phyloP scores from a whole-genome alignment of 2,797 vertebrate genomes.

The Balearica regulorum region DNA sequence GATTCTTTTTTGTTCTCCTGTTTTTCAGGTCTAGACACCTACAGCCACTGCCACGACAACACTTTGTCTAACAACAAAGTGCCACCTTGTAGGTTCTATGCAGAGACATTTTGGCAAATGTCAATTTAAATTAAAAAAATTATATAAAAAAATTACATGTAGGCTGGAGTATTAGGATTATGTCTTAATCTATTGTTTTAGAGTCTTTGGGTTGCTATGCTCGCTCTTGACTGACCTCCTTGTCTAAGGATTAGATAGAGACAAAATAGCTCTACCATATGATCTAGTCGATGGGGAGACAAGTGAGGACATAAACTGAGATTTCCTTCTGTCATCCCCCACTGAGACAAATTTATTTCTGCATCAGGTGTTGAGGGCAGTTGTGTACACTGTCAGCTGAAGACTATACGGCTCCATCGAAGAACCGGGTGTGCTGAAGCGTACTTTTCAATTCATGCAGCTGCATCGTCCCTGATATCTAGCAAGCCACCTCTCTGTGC shows the following conservation, averaged over 20 bases:
- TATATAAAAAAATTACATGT: background rate
- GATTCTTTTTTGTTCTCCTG: background rate
- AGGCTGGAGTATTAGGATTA: background rate
- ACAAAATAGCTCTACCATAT: accelerated
- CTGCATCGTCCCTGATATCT: background rate
- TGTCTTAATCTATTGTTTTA: background rate
- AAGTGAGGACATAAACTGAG: background rate
- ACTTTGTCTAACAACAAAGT: background rate
- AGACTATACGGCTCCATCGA: background rate
- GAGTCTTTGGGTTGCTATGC: background rate
- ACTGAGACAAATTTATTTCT: background rate
- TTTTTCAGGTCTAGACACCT: background rate
- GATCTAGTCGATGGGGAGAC: background rate
- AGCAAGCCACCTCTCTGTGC: background rate
- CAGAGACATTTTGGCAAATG: background rate
- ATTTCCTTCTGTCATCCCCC: background rate
- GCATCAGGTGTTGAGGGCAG: background rate
- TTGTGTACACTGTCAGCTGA: background rate
- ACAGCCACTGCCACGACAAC: background rate
- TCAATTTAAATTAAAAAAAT: background rate
- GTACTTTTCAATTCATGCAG: background rate
- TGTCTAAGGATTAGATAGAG: background rate
- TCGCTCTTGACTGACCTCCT: background rate
- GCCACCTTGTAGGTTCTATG: background rate
- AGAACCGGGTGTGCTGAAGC: background rate